Evolutionary conservation across 2,113 vertebrate species (phyloP).

Genomic region (Vimba vimba): DNA sequence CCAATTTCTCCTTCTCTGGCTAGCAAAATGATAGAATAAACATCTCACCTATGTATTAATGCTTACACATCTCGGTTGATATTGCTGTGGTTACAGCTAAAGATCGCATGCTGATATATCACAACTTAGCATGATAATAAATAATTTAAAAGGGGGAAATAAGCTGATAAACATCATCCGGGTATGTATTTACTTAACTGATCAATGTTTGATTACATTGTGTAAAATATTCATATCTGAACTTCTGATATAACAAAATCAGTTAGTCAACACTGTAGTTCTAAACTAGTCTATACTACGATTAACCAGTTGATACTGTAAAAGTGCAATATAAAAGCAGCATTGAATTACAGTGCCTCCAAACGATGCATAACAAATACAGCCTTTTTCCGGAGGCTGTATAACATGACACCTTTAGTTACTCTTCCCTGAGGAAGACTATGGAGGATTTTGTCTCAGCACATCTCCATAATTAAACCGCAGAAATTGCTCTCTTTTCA

Average conservation of each 20-base stretch:
- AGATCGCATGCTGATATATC: not conserved
- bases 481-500: constrained; percentile 9
- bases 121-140: not conserved
- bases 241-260: not conserved
- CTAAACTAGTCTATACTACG: not conserved
- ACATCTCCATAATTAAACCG: constrained; percentile 13
- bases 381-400: not conserved
- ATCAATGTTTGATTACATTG: not conserved
- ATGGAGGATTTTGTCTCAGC: constrained; percentile 9
- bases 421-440: not conserved
- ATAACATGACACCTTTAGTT: constrained; percentile 3
- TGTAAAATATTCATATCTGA: not conserved
- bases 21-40: constrained; percentile 72
- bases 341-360: not conserved
- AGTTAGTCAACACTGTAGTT: not conserved
- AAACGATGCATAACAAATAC: constrained; percentile 21
- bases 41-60: constrained; percentile 61
- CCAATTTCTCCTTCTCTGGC: constrained; percentile 69
- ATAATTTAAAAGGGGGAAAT: not conserved
- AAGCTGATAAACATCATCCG: not conserved
- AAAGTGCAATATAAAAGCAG: not conserved
- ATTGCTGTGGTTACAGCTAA: constrained; percentile 24
- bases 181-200: not conserved
- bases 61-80: constrained; percentile 46
- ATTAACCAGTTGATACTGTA: constrained; percentile 1